Conservation (phyloP, 2,797 vertebrate genomes). For the Silurus lanzhouensis region DNA sequence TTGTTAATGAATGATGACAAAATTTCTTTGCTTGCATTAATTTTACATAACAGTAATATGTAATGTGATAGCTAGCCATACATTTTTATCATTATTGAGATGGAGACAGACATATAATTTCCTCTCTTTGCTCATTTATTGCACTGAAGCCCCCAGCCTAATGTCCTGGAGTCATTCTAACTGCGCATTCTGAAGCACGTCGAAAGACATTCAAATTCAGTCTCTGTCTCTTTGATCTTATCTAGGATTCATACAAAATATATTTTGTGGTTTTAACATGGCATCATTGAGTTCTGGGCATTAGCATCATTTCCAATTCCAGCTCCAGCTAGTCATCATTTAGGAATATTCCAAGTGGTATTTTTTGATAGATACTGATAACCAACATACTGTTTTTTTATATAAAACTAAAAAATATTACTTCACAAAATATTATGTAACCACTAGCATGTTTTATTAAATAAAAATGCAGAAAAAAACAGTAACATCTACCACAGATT, state of each 20-base stretch:
- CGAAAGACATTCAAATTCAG: conserved; percentile 30
- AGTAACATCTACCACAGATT: not conserved
- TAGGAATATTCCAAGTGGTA: not conserved
- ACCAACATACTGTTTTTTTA: conserved; percentile 24
- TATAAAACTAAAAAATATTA: conserved; percentile 8
- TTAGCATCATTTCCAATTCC: conserved; percentile 14
- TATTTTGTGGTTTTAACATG: conserved; percentile 31
- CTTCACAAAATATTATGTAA: conserved; percentile 11
- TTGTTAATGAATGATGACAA: conserved; percentile 59
- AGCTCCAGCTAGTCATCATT: not conserved
- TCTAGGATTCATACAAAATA: conserved; percentile 26
- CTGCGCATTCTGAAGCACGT: conserved; percentile 30
- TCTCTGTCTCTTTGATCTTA: conserved; percentile 41
- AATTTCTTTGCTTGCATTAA: conserved; percentile 58
- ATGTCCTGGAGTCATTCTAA: conserved; percentile 48
- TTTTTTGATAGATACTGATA: conserved; percentile 11
- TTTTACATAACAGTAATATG: conserved; percentile 58
- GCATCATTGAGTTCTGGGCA: conserved; percentile 26
- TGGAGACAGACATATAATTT: conserved; percentile 57
- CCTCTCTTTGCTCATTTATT: conserved; percentile 56
- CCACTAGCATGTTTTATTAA: conserved; percentile 1
- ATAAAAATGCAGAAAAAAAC: conserved; percentile 13
- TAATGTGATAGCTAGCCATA: conserved; percentile 54
- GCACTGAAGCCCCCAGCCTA: conserved; percentile 48
- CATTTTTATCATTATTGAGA: conserved; percentile 57